These are phyloP conservation scores for rabbit (Oryctolagus cuniculus) DNA, from an alignment of 2,113 vertebrate genomes.

Conservation along the genomic window DNA sequence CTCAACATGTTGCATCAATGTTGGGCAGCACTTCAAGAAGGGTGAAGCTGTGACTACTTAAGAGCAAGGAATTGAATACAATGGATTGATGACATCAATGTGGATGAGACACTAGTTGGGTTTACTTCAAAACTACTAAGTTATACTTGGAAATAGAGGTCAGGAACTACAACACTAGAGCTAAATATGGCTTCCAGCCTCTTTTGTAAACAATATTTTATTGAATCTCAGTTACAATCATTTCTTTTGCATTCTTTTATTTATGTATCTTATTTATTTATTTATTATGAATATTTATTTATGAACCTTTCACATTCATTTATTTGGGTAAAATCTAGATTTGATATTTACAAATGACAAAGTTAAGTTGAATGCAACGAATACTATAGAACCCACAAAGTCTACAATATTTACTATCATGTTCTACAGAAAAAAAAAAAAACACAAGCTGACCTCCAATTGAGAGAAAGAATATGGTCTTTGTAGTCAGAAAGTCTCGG, in stretches of 20 bases:
- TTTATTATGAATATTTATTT: neutral
- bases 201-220: neutral
- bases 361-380: too few relatives aligned
- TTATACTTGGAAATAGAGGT: neutral
- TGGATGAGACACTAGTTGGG: accelerated
- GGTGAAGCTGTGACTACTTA: neutral
- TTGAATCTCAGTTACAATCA: neutral
- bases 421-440: neutral
- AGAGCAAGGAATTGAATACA: neutral
- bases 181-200: neutral
- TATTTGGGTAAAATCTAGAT: neutral
- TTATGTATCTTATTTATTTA: too few relatives aligned
- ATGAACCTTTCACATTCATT: neutral
- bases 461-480: neutral
- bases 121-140: neutral
- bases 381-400: neutral
- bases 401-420: neutral
- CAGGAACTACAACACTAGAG: neutral
- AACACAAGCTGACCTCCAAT: neutral
- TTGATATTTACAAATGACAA: neutral
- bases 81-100: too few relatives aligned
- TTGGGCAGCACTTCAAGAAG: neutral
- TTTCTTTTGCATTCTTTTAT: neutral
- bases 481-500: neutral
- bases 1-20: neutral